Evolutionary conservation across 2,888 invertebrate genomes (phyloP).

Genomic region (Gasteruption jaculator): DNA sequence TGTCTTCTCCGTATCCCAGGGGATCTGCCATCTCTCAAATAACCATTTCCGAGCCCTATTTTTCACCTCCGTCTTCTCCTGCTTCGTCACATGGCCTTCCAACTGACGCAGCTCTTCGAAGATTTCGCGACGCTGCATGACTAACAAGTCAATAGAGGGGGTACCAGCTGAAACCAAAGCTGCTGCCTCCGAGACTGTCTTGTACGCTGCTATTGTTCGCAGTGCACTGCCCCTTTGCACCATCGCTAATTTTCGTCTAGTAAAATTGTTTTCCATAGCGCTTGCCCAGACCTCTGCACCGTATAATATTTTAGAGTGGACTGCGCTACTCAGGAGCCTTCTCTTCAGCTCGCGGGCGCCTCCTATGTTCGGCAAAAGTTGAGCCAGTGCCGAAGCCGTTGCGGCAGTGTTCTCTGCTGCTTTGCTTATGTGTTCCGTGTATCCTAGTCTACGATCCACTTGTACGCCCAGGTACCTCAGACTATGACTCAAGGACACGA

Average conservation of each 20-base stretch:
- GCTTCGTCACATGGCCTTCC: not conserved
- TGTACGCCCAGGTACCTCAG: constrained; percentile 10
- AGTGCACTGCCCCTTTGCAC: constrained; percentile 13
- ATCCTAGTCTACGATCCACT: constrained; percentile 6
- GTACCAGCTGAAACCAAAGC: not conserved
- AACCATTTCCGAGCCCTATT: not conserved
- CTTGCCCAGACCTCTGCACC: constrained; percentile 18
- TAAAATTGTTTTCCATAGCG: constrained; percentile 1
- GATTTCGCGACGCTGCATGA: not conserved
- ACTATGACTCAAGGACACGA: not conserved
- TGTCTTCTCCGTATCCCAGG: not conserved
- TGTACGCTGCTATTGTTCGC: not conserved
- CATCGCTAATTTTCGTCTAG: not conserved
- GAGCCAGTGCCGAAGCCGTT: constrained; percentile 13
- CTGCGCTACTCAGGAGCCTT: constrained; percentile 11
- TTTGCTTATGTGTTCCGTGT: not conserved
- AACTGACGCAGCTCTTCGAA: not conserved
- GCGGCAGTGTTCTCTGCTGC: constrained; percentile 10
- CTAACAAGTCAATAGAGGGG: too few relatives aligned
- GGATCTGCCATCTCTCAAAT: not conserved
- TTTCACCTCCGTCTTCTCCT: not conserved
- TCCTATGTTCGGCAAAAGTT: constrained; percentile 22
- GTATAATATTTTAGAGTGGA: constrained; percentile 18
- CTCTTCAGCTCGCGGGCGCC: constrained; percentile 16
- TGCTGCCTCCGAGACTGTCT: not conserved